Percentiles rank a stretch among this genome's conserved stretches.
phyloP scores from a whole-genome alignment of 2,113 vertebrate species.

The Casuarius casuarius region DNA sequence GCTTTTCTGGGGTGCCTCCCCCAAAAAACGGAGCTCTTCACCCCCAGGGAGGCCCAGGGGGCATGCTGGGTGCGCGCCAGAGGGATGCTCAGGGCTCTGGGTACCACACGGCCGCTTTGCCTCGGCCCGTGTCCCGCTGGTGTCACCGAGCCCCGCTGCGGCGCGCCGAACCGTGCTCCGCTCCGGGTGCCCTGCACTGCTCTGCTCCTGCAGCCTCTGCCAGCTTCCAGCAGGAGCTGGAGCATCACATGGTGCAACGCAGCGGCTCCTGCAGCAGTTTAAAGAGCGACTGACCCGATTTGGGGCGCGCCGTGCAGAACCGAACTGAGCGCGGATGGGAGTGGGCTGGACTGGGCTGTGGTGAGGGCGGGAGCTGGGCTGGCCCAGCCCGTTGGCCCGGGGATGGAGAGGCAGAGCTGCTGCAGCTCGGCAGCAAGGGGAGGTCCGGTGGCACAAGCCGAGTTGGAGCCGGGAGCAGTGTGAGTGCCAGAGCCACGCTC shows the following conservation, averaged over 20 bases:
- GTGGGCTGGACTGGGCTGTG: too few relatives aligned
- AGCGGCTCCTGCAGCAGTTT: neutral
- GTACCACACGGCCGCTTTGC: neutral
- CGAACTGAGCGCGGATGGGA: neutral
- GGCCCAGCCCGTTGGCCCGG: too few relatives aligned
- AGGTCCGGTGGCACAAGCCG: neutral
- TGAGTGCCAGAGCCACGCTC: neutral
- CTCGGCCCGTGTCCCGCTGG: neutral
- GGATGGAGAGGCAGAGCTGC: neutral
- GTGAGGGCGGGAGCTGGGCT: too few relatives aligned
- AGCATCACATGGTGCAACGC: constrained; percentile 54
- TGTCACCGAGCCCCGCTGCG: neutral
- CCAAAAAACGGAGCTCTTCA: neutral
- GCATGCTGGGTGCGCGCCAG: neutral
- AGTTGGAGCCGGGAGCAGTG: neutral
- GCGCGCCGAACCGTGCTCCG: neutral
- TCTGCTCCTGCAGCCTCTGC: neutral
- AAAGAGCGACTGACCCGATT: constrained; percentile 44
- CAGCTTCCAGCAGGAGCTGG: neutral
- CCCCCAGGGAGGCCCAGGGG: neutral
- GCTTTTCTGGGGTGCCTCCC: neutral
- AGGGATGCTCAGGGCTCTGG: neutral
- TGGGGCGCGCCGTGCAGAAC: neutral
- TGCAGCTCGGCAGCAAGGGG: too few relatives aligned
- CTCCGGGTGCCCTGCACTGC: neutral